Base-by-base conservation (phyloP, 92 coral and sea anemone species). In the Chrysogorgia sp. region DNA sequence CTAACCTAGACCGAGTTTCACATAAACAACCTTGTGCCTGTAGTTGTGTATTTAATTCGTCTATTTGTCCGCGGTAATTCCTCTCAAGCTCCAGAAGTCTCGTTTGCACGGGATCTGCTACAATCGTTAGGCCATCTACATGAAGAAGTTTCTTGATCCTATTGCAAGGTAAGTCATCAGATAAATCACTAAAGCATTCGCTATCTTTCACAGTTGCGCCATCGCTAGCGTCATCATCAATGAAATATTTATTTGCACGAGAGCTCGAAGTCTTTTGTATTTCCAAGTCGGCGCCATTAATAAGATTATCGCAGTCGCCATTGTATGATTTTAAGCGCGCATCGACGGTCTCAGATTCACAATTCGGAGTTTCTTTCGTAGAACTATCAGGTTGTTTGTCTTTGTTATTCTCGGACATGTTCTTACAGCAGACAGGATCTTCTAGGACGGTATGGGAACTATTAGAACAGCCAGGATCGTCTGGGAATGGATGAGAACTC, bases 41-140 rank as follows among this genome's bases (percentile, higher is more conserved):
- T 8, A 93, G 78, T 81, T 91, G 90, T 35, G 81, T 67, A 31
- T 81, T 90, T 61, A 93, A 67, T 0, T 78, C 81, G 37, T 91
- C 94, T 35, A 93, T 58, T 40, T 80, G 74, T 14, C 75, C 90
- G 63, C 86, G 98, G 56, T 93, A 88, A 21, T 45, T 53, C 85
- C 84, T 58, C 33, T 93, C 92, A 28, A 93, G 87, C 75, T 91
- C 91, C 56, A 85, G 79, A 24, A 93, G 88, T 24, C 97, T 84
- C 24, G 92, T 89, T 82, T 93, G 98, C 14, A 91, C 92, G 14
- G 85, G 87, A 81, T 93, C 92, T 1, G 79, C 75, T 32, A 83
- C 72, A 17, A 82, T 30, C 1, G 98, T 87, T 63, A 93, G 74
- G 1, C 98, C 98, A 69, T 93, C 98, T 22, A 76, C 77, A 64